A percentile compares a stretch with the other conserved stretches of the same genome.
phyloP scores from a whole-genome alignment of 1,140 invertebrate genomes.

The Drosophila erecta region DNA sequence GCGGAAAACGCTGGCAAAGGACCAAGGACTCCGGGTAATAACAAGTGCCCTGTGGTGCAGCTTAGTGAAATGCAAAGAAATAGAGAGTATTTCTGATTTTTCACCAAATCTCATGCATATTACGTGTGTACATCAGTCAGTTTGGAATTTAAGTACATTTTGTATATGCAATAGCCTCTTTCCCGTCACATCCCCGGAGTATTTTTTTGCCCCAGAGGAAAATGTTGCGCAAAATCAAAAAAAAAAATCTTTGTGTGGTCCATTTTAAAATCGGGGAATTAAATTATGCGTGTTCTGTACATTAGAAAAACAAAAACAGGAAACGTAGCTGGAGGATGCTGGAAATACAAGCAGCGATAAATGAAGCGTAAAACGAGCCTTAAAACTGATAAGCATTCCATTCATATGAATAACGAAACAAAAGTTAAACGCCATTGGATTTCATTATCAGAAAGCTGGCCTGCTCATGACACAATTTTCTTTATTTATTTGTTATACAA shows the following conservation, averaged over 20 bases:
- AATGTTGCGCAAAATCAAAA: constrained; percentile 19
- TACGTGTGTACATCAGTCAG: constrained; percentile 16
- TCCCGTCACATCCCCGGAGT: constrained; percentile 18
- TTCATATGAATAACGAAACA: not conserved
- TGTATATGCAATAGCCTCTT: constrained; percentile 51
- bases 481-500: no score
- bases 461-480: no score
- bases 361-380: constrained; percentile 70
- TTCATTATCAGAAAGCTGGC: no score
- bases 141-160: constrained; percentile 37
- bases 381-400: constrained; percentile 63
- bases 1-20: constrained; percentile 7
- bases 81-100: constrained; percentile 24
- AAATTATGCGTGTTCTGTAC: constrained; percentile 77
- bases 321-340: not conserved
- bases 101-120: constrained; percentile 5
- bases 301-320: constrained; percentile 44
- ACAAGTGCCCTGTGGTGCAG: constrained; percentile 45
- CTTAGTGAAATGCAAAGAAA: constrained; percentile 22
- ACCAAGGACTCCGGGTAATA: constrained; percentile 17
- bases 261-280: constrained; percentile 77
- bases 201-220: constrained; percentile 5
- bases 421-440: not conserved
- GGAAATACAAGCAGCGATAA: constrained; percentile 12
- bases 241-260: constrained; percentile 51